A percentile compares a stretch with the other conserved stretches of the same genome.
phyloP scores from a whole-genome alignment of 2,888 invertebrate species.

The Phyllotreta striolata region DNA sequence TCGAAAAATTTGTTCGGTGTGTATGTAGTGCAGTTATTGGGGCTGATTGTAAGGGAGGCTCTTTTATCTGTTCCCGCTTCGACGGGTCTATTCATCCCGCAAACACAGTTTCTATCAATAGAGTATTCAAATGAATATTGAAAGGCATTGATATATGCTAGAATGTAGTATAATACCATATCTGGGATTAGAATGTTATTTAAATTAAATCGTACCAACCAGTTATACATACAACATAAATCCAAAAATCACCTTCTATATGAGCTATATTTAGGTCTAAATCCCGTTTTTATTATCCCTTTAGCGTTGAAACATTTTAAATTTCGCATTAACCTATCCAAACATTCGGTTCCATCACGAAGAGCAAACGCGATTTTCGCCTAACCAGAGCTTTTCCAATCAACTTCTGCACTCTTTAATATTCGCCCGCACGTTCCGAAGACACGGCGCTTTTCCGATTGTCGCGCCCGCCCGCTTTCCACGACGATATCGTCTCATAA shows the following conservation, averaged over 20 bases:
- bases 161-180: constrained; percentile 9
- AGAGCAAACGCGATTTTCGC: constrained; percentile 3
- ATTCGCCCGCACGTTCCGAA: constrained; percentile 2
- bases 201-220: background rate
- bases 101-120: constrained; percentile 26
- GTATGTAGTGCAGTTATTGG: constrained; percentile 23
- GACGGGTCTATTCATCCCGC: constrained; percentile 29
- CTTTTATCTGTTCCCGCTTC: constrained; percentile 32
- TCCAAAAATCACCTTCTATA: too few species aligned
- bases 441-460: constrained; percentile 21
- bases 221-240: too few species aligned
- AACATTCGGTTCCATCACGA: background rate
- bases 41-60: constrained; percentile 26
- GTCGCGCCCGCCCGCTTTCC: too few species aligned
- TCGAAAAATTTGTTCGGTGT: constrained; percentile 18
- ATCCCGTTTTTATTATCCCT: too few species aligned
- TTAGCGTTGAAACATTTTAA: too few species aligned
- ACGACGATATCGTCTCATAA: constrained; percentile 32
- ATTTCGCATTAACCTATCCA: too few species aligned
- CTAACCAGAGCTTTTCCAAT: background rate
- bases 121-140: constrained; percentile 16
- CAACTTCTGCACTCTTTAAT: constrained; percentile 9
- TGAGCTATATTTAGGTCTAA: too few species aligned
- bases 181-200: background rate
- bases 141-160: constrained; percentile 14